phyloP scores from a whole-genome alignment of 2,888 invertebrate species.

The Eristalis pertinax region DNA sequence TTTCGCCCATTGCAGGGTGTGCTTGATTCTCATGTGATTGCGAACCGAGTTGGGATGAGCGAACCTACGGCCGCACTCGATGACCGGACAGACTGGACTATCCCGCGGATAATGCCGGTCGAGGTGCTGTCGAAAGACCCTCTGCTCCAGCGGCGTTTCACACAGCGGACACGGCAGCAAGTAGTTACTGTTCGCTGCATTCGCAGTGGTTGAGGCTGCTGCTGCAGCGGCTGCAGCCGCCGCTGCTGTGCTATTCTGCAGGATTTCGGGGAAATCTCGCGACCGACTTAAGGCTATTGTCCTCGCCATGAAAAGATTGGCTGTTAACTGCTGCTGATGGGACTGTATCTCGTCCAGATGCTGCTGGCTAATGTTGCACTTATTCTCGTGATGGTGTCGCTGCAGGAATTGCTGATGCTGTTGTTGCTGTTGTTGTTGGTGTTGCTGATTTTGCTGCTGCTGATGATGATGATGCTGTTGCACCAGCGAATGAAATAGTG shows the following conservation, averaged over 20 bases:
- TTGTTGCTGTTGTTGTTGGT: constrained; percentile 76
- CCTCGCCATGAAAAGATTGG: constrained; percentile 81
- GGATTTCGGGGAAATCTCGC: constrained; percentile 79
- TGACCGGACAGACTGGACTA: constrained; percentile 90
- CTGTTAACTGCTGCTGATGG: constrained; percentile 80
- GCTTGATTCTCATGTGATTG: constrained; percentile 93
- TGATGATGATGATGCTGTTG: constrained; percentile 76
- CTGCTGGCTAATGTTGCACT: constrained; percentile 74
- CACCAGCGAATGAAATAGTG: constrained; percentile 71
- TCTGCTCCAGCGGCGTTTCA: constrained; percentile 84
- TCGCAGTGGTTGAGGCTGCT: constrained; percentile 75
- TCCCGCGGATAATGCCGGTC: constrained; percentile 93
- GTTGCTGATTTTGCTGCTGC: constrained; percentile 76
- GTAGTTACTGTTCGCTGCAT: constrained; percentile 77
- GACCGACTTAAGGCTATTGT: constrained; percentile 79
- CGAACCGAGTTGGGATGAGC: constrained; percentile 93
- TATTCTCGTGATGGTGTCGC: constrained; percentile 75
- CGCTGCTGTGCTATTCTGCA: constrained; percentile 80
- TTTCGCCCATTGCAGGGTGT: constrained; percentile 90
- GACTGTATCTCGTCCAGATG: constrained; percentile 78
- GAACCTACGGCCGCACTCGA: constrained; percentile 88
- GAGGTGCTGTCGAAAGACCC: constrained; percentile 88
- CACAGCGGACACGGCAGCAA: constrained; percentile 88
- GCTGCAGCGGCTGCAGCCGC: constrained; percentile 80
- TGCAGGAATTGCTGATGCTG: constrained; percentile 77